A percentile compares a stretch with the other conserved stretches of the same genome.
phyloP scores from a whole-genome alignment of 2,113 vertebrate genomes.

The Plestiodon gilberti region DNA sequence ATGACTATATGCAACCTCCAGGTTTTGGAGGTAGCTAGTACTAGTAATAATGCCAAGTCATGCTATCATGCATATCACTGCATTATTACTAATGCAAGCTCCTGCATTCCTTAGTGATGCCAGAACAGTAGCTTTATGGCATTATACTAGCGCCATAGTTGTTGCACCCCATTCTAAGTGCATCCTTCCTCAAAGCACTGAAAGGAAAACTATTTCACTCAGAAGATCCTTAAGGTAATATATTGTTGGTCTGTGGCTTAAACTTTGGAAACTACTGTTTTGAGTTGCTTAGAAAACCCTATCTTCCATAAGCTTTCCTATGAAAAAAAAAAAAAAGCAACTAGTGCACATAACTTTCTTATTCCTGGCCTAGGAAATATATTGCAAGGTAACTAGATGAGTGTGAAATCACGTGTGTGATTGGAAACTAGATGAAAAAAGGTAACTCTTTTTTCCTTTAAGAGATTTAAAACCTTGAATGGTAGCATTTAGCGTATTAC shows the following conservation, averaged over 20 bases:
- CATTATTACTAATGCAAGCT: neutral
- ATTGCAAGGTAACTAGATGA: constrained; percentile 37
- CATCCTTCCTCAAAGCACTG: neutral
- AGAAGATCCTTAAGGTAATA: neutral
- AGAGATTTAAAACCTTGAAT: constrained; percentile 1
- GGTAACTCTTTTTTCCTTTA: constrained; percentile 32
- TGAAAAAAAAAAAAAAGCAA: constrained; percentile 48
- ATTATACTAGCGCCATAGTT: neutral
- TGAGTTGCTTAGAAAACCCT: constrained; percentile 39
- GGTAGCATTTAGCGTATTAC: constrained; percentile 49
- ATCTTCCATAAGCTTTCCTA: constrained; percentile 5
- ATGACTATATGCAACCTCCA: too few relatives aligned
- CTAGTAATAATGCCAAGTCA: too few relatives aligned
- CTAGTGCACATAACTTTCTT: constrained; percentile 51
- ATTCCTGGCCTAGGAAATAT: constrained; percentile 36
- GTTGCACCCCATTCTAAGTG: neutral
- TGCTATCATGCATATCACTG: too few relatives aligned
- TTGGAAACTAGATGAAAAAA: too few relatives aligned
- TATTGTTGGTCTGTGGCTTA: too few relatives aligned
- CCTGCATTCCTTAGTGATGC: neutral
- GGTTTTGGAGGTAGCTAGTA: too few relatives aligned
- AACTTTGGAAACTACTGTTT: neutral
- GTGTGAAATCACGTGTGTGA: too few relatives aligned
- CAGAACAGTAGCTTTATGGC: neutral
- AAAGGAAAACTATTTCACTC: neutral